Base-by-base conservation (phyloP, 2,113 vertebrate species). In the Paralichthys olivaceus region DNA sequence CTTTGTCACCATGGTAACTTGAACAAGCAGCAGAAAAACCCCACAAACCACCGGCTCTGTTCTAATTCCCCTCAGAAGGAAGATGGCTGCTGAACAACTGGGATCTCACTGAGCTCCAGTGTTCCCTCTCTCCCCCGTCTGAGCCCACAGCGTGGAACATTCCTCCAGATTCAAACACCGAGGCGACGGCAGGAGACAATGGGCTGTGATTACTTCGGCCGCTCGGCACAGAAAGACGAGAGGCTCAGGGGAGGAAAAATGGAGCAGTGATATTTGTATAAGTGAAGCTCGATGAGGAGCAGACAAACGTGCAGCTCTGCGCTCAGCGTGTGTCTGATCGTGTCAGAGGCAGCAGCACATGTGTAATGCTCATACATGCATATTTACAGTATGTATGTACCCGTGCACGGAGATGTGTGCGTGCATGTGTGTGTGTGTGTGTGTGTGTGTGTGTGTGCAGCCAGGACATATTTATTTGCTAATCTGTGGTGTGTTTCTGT, bases 201-300 rank as follows among this genome's bases (percentile, higher is more conserved):
- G n/a, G 26, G 23, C 59, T n/a, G 76, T 63, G 84, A 87, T 83
- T 75, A 70, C 83, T 88, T n/a, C n/a, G 76, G 60, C 79, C 77
- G 58, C 53, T 71, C 45, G 57, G 9, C 17, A 85, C 70, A 60
- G 59, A 72, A 9, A 78, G 66, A 84, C 72, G 69, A 65, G 62
- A 14, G 19, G 37, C n/a, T 40, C 43, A 1, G 45, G 62, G 69
- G 80, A 54, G n/a, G 2, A 25, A 69, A 84, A 84, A 79, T 43
- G 71, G 55, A 77, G 87, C 68, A 12, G 54, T 78, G 77, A 88
- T 86, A 77, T 87, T 81, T 83, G 84, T 70, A 23, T 45, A 78
- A 83, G 75, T 73, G 75, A 75, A 43, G 70, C 78, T 54, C 60
- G 47, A 11, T 55, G 81, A 81, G 73, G 77, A 62, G 58, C 49